Base-by-base conservation (phyloP, 2,797 vertebrate genomes). In the Tinamus major region DNA sequence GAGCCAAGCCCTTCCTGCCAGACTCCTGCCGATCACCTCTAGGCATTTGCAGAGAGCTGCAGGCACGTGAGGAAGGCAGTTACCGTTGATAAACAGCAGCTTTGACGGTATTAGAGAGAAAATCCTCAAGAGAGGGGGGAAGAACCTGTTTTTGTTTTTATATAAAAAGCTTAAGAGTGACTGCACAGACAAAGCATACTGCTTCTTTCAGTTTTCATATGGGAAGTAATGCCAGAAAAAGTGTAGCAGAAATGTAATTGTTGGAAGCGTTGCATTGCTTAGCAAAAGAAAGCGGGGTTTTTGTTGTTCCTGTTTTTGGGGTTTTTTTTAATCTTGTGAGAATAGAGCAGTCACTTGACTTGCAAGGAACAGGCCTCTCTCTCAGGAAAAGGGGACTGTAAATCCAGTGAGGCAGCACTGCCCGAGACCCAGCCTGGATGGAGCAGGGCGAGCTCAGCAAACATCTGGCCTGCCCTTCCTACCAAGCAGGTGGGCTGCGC, bases 71-170 rank as follows among this genome's bases (percentile, higher is more conserved):
- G n/a, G 49, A 86, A 33, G 12, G 20, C 19, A 91, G 59, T n/a
- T 84, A 14, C 88, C 65, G 31, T 1, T 89, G 62, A 94, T 91
- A 89, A 89, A 67, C 59, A 55, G 35, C 80, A 88, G 48, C 44
- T 95, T 81, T 88, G 46, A 37, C 55, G 48, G 67, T 11, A 61
- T 86, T 89, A 74, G 56, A 76, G 21, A 79, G 5, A 87, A 93
- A 83, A 78, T 65, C 56, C 70, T 86, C 58, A n/a, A 81, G 89
- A 92, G 70, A 49, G 35, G 5, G 24, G 5, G 49, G 24, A 58
- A 89, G 26, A 91, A 87, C 29, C 67, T 86, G 83, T 48, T 21
- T 91, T 92, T 94, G 63, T 87, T 93, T 53, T 53, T 48, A 55
- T 18, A 12, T 75, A 49, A 85, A 79, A 80, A 26, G 12, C 63